phyloP scores from a whole-genome alignment of 2,888 invertebrate species.

The Bhutanitis thaidina region DNA sequence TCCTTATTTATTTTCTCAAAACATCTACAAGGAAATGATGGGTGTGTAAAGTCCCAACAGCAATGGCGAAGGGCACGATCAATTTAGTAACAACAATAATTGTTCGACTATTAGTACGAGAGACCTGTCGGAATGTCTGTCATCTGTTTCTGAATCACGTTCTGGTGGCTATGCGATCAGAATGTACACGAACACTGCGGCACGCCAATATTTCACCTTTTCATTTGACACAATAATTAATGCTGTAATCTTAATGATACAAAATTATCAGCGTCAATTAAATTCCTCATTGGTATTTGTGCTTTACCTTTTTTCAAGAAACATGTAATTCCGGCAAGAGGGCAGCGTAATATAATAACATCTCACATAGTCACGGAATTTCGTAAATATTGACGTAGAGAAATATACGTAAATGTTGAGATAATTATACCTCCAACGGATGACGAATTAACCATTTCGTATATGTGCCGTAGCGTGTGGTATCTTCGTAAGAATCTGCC shows the following conservation, averaged over 20 bases:
- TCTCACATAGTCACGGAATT: no score
- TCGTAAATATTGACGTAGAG: no score
- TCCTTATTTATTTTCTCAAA: not conserved
- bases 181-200: constrained; percentile 12
- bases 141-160: constrained; percentile 19
- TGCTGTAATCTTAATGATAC: constrained; percentile 8
- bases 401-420: no score
- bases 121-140: constrained; percentile 19
- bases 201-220: constrained; percentile 14
- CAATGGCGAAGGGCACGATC: not conserved
- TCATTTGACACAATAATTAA: constrained; percentile 17
- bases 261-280: not conserved
- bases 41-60: not conserved
- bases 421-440: no score
- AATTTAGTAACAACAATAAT: constrained; percentile 1
- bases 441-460: no score
- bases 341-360: no score
- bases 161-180: constrained; percentile 5
- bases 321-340: no score
- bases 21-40: not conserved
- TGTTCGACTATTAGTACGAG: constrained; percentile 3
- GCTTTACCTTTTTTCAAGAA: no score
- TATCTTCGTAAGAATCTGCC: no score
- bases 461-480: no score
- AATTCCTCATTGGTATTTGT: no score